A percentile compares a stretch with the other conserved stretches of the same genome.
These are phyloP conservation scores for Aricia artaxerxes DNA, from an alignment of 2,888 invertebrate species.

Conservation along the genomic window DNA sequence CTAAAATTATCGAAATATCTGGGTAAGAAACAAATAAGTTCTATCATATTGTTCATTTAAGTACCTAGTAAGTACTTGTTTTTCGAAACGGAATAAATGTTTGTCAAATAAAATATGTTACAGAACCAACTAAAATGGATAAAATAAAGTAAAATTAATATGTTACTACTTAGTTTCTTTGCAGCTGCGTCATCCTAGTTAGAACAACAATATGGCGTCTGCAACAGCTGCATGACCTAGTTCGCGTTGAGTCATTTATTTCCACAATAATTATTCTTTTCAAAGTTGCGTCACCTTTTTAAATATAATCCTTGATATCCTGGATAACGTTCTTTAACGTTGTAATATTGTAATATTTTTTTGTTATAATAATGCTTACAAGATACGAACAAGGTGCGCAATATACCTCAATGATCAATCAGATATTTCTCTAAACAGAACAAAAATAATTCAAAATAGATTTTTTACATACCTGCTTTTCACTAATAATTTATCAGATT, in stretches of 20 bases:
- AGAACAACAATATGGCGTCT: conserved; percentile 20
- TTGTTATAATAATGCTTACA: neutral
- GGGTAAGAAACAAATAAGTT: too few relatives aligned
- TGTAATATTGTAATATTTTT: neutral
- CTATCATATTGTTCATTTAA: too few relatives aligned
- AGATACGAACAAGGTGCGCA: neutral
- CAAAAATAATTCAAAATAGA: neutral
- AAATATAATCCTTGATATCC: neutral
- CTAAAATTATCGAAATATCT: too few relatives aligned
- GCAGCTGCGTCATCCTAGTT: neutral
- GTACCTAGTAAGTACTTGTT: too few relatives aligned
- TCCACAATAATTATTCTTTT: neutral
- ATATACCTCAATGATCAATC: neutral
- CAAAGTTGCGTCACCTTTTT: neutral
- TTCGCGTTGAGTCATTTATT: neutral
- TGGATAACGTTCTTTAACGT: neutral
- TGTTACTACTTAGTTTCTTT: too few relatives aligned
- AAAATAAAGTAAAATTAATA: neutral
- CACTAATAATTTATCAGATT: conserved; percentile 17
- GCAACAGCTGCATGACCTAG: conserved; percentile 11
- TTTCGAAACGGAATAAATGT: too few relatives aligned
- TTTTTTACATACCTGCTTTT: conserved; percentile 10
- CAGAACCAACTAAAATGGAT: neutral
- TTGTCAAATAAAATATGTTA: too few relatives aligned
- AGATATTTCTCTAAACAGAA: neutral